phyloP scores from a whole-genome alignment of 2,113 vertebrate species.

The Lagopus muta region DNA sequence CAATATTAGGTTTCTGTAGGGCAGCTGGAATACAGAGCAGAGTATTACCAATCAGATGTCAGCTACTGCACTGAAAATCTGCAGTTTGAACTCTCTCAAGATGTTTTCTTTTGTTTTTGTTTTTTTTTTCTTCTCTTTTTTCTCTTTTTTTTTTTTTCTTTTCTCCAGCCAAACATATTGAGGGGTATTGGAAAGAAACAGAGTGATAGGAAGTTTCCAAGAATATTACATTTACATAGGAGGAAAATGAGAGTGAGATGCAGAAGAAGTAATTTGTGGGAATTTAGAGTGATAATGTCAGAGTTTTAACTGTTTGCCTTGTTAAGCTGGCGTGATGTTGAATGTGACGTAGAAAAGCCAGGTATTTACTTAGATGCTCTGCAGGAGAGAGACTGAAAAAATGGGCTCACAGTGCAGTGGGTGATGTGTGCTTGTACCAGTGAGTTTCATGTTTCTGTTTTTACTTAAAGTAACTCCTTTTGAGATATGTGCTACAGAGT shows the following conservation, averaged over 20 bases:
- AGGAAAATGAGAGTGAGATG: not conserved
- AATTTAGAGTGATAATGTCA: not conserved
- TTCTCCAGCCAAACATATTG: not conserved
- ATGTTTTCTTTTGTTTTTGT: no score
- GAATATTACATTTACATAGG: not conserved
- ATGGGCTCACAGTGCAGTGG: not conserved
- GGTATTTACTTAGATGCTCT: not conserved
- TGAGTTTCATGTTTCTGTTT: not conserved
- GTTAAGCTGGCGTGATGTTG: not conserved
- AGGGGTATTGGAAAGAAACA: not conserved
- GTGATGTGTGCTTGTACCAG: not conserved
- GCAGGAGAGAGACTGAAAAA: not conserved
- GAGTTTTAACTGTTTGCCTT: not conserved
- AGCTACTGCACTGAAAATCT: not conserved
- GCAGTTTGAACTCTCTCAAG: not conserved
- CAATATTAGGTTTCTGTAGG: not conserved
- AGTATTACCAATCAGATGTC: not conserved
- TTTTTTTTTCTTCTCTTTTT: no score
- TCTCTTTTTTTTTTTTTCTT: not conserved
- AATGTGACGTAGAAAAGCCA: not conserved
- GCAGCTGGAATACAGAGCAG: not conserved
- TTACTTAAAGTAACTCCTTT: not conserved
- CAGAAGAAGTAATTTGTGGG: not conserved
- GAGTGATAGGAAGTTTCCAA: not conserved
- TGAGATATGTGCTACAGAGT: not conserved